A percentile compares a stretch with the other conserved stretches of the same genome.
These are phyloP conservation scores for Euzetes globulus DNA, from an alignment of 2,888 invertebrate species.

Conservation along the genomic window DNA sequence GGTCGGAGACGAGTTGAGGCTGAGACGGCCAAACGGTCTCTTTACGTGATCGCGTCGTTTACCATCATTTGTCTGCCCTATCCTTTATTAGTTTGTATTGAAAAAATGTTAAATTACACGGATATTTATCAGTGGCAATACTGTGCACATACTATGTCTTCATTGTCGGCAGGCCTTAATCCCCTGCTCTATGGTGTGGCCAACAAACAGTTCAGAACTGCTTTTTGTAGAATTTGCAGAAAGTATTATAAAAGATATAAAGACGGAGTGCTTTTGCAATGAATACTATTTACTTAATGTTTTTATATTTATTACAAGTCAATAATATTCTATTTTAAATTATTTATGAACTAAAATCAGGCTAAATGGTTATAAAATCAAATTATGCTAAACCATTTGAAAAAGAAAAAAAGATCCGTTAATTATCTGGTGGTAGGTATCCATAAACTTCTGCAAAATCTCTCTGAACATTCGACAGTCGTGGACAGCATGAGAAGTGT, in stretches of 20 bases:
- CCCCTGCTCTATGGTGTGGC: slow-evolving; percentile 36
- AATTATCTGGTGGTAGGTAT: not conserved
- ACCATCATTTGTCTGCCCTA: slow-evolving; percentile 28
- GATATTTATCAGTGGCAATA: slow-evolving; percentile 29
- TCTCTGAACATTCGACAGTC: slow-evolving; percentile 10
- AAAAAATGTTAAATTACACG: slow-evolving; percentile 2
- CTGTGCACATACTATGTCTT: slow-evolving; percentile 28
- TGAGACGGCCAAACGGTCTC: slow-evolving; percentile 31
- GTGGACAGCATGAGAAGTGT: slow-evolving; percentile 33
- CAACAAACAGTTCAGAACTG: slow-evolving; percentile 36
- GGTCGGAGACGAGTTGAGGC: slow-evolving; percentile 31
- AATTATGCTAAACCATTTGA: no score
- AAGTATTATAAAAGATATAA: slow-evolving; percentile 32
- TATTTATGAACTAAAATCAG: no score
- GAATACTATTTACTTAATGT: not conserved
- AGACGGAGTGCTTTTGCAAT: slow-evolving; percentile 7
- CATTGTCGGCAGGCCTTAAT: slow-evolving; percentile 32
- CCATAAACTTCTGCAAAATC: not conserved
- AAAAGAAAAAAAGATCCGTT: no score
- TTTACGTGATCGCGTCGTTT: slow-evolving; percentile 32
- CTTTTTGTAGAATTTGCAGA: slow-evolving; percentile 25
- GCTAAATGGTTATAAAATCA: no score
- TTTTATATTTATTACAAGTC: no score
- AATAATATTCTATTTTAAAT: no score
- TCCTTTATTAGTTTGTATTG: slow-evolving; percentile 24